Conservation (phyloP, 2,888 invertebrate species). For the Ethmia dodecea region DNA sequence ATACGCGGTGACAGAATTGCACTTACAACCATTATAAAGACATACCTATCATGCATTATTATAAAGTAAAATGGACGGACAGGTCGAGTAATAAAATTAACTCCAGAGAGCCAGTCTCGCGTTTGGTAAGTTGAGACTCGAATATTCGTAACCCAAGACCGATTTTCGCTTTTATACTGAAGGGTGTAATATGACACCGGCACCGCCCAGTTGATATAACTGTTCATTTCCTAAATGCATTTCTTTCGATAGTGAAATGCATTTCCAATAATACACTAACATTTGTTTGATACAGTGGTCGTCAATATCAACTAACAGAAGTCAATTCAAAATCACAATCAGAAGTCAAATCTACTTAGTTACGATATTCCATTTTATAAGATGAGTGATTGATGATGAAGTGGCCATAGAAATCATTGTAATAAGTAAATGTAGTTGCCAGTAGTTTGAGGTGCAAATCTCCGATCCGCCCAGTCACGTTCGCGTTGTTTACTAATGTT, state of each 20-base stretch:
- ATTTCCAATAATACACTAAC: conserved; percentile 31
- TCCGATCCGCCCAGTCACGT: conserved; percentile 25
- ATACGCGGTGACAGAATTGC: too few species aligned
- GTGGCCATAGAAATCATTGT: background rate
- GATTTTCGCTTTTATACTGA: conserved; percentile 59
- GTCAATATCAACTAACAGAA: conserved; percentile 4
- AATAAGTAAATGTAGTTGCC: conserved; percentile 6
- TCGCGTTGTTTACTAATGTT: conserved; percentile 50
- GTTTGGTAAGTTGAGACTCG: conserved; percentile 29
- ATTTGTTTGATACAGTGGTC: conserved; percentile 1
- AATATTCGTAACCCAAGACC: conserved; percentile 58
- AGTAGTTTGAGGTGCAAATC: conserved; percentile 16
- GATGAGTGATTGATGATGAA: background rate
- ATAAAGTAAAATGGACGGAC: too few species aligned
- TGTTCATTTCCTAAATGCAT: conserved; percentile 71
- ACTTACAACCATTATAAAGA: too few species aligned
- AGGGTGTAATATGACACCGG: conserved; percentile 62
- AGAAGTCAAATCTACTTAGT: too few species aligned
- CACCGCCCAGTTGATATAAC: conserved; percentile 48
- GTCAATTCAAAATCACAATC: too few species aligned
- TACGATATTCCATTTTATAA: too few species aligned
- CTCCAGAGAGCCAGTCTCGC: conserved; percentile 1
- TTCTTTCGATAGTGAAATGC: conserved; percentile 41
- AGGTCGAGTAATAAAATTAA: too few species aligned
- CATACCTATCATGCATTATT: too few species aligned